A percentile compares a stretch with the other conserved stretches of the same genome.
Evolutionary conservation across 2,797 vertebrate genomes (phyloP).

Genomic region (Hoplostethus atlanticus): DNA sequence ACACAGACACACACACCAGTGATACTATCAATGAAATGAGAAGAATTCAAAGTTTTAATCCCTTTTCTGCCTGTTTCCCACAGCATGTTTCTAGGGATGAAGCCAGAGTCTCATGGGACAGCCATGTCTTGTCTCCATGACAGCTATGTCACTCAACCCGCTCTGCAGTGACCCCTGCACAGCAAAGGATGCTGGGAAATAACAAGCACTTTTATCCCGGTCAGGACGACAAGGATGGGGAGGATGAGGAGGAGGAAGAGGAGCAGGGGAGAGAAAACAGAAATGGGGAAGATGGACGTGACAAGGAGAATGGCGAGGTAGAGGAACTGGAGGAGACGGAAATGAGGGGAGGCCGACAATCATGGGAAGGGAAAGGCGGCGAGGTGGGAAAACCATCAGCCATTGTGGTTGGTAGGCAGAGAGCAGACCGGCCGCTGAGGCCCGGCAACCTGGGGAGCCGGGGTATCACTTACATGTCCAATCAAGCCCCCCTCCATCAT

Average conservation of each 20-base stretch:
- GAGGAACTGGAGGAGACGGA: conserved; percentile 73
- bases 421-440: conserved; percentile 79
- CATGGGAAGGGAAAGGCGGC: conserved; percentile 78
- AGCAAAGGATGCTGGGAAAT: conserved; percentile 88
- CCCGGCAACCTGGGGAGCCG: conserved; percentile 75
- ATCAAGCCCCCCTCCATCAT: conserved; percentile 74
- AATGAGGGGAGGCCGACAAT: conserved; percentile 73
- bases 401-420: conserved; percentile 83
- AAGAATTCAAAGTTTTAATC: conserved; percentile 50
- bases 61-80: conserved; percentile 77
- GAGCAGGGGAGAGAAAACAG: conserved; percentile 84
- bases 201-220: conserved; percentile 88
- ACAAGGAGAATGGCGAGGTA: conserved; percentile 77
- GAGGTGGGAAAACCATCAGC: conserved; percentile 82
- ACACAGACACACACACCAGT: not conserved
- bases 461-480: conserved; percentile 70
- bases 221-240: conserved; percentile 89
- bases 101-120: conserved; percentile 82
- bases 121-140: conserved; percentile 84
- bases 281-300: conserved; percentile 65
- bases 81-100: conserved; percentile 79
- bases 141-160: conserved; percentile 88
- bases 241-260: conserved; percentile 88
- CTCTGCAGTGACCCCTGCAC: conserved; percentile 88
- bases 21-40: conserved; percentile 28